phyloP scores from a whole-genome alignment of 2,797 vertebrate genomes.

The Novumbra hubbsi region DNA sequence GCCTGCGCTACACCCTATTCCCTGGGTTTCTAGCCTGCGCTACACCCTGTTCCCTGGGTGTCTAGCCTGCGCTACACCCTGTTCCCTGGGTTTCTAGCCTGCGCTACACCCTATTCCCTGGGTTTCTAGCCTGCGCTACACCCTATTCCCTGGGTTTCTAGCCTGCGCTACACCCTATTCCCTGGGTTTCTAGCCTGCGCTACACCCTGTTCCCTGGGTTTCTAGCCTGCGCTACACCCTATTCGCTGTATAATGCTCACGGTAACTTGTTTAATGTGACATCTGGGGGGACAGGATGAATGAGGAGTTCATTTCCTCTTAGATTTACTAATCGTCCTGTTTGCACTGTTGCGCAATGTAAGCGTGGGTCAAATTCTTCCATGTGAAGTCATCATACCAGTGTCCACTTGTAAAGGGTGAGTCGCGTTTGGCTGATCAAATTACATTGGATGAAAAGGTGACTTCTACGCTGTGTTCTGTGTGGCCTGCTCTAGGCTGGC shows the following conservation, averaged over 20 bases:
- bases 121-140: too few relatives aligned
- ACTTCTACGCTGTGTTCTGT: conserved; percentile 11
- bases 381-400: conserved; percentile 25
- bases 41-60: too few relatives aligned
- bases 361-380: conserved; percentile 40
- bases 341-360: conserved; percentile 27
- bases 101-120: too few relatives aligned
- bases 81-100: too few relatives aligned
- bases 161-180: too few relatives aligned
- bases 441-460: conserved; percentile 16
- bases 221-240: too few relatives aligned
- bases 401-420: conserved; percentile 9
- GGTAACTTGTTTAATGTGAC: not conserved
- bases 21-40: too few relatives aligned
- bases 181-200: too few relatives aligned
- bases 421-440: conserved; percentile 38
- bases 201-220: too few relatives aligned
- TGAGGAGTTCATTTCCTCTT: conserved; percentile 41
- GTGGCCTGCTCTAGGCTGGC: conserved; percentile 4
- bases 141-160: too few relatives aligned
- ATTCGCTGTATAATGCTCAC: not conserved
- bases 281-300: conserved; percentile 28
- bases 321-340: conserved; percentile 22
- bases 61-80: too few relatives aligned
- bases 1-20: too few relatives aligned